Evolutionary conservation across 2,888 invertebrate species (phyloP), one percentile per base, ranked within the genome.

Genomic region (Drosophila flavopinicola): DNA sequence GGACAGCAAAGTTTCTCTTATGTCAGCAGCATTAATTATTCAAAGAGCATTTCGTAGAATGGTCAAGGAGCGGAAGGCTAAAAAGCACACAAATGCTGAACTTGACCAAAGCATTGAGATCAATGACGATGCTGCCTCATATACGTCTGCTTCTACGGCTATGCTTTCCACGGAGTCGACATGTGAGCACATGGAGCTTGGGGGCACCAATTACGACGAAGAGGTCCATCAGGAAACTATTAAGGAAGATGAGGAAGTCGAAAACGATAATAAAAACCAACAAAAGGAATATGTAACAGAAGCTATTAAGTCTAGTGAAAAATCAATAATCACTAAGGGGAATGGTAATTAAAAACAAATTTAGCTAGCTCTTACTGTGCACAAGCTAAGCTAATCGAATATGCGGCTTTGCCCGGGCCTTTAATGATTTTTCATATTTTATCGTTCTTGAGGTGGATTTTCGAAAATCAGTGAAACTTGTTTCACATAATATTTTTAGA

Each of bases 11-110:
- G 41, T 78, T 41, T 64, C 74, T 2, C 23, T 78, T 6, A 56
- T 48, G 35, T 53, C 65, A 23, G 83, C 80, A n/a, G 85, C 82
- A 38, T 88, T 93, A 49, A 92, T 93, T n/a, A 93, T 93, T 78
- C 93, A 93, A 87, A 92, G 93, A 88, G 92, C 93, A 48, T 92
- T 93, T 78, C 91, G 92, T 25, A 91, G 91, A 33, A 66, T 76
- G 66, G 49, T 71, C 17, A 63, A 45, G 3, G 53, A 25, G 17
- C 63, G 44, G n/a, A 59, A 30, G 48, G 56, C 38, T 17, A 73
- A 63, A 52, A 53, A 23, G 48, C 67, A 54, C 6, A 51, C 48
- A 15, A 61, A 66, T 9, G 60, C 59, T 7, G 68, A 60, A 7
- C 32, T 59, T 9, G 75, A 70, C 25, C 64, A 75, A 17, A 29